Evolutionary conservation across 1,140 invertebrate species (phyloP).

Genomic region (Dreissena rostriformis): DNA sequence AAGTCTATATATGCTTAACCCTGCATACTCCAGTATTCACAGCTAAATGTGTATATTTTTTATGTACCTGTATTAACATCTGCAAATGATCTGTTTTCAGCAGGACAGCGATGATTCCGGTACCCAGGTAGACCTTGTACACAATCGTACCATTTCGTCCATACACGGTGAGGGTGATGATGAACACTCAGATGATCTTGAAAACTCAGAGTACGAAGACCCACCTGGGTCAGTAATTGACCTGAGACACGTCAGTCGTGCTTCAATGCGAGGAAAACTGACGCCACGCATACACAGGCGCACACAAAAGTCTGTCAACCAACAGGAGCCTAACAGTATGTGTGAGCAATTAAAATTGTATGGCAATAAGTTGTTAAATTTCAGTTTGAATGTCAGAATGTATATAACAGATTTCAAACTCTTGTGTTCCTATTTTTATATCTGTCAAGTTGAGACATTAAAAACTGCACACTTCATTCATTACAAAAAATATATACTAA

Average conservation of each 20-base stretch:
- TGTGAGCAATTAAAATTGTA: too few relatives aligned
- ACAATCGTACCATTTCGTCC: constrained; percentile 37
- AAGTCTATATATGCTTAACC: too few relatives aligned
- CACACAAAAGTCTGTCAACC: neutral
- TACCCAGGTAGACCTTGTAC: constrained; percentile 37
- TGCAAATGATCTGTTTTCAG: neutral
- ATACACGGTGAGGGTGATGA: constrained; percentile 46
- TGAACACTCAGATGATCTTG: constrained; percentile 14
- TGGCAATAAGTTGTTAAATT: too few relatives aligned
- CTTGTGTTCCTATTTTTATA: too few relatives aligned
- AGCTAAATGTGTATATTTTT: neutral
- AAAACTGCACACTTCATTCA: too few relatives aligned
- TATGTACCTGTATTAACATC: neutral
- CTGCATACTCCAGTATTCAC: too few relatives aligned
- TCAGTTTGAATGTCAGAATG: too few relatives aligned
- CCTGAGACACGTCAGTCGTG: constrained; percentile 20
- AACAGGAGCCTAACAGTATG: too few relatives aligned
- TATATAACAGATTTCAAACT: too few relatives aligned
- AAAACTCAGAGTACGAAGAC: constrained; percentile 30
- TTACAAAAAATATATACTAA: too few relatives aligned
- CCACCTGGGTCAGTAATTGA: constrained; percentile 52
- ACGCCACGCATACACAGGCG: constrained; percentile 45
- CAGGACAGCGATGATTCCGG: constrained; percentile 43
- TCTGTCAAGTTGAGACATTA: too few relatives aligned
- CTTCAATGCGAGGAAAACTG: constrained; percentile 25